Conservation (phyloP, 2,888 invertebrate genomes). For the Dinocampus coccinellae region DNA sequence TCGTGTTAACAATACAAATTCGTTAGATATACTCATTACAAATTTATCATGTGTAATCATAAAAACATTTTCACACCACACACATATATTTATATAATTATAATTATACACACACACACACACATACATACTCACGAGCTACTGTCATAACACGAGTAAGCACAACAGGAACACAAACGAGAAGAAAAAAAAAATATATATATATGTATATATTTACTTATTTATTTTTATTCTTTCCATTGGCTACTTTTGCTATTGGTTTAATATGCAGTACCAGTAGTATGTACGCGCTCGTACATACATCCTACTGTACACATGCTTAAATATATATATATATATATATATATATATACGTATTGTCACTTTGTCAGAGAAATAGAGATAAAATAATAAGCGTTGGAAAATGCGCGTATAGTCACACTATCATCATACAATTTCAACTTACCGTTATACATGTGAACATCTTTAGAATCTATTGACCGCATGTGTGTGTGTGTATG, state of each 20-base stretch:
- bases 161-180: constrained; percentile 6
- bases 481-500: no score
- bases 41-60: no score
- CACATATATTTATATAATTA: no score
- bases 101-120: no score
- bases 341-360: no score
- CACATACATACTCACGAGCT: neutral
- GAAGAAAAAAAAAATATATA: no score
- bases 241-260: constrained; percentile 42
- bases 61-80: no score
- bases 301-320: constrained; percentile 18
- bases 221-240: neutral
- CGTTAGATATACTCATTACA: no score
- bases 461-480: constrained; percentile 56
- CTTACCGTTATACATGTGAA: constrained; percentile 54
- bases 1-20: constrained; percentile 40
- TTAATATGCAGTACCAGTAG: constrained; percentile 48
- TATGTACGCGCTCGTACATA: constrained; percentile 31
- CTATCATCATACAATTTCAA: constrained; percentile 33
- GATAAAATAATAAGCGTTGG: neutral
- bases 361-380: neutral
- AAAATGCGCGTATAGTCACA: neutral
- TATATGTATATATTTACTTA: constrained; percentile 12
- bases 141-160: constrained; percentile 20
- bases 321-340: neutral